A percentile compares a stretch with the other conserved stretches of the same genome.
These are phyloP conservation scores for Papilio machaon DNA, from an alignment of 1,140 invertebrate species.

Conservation along the genomic window DNA sequence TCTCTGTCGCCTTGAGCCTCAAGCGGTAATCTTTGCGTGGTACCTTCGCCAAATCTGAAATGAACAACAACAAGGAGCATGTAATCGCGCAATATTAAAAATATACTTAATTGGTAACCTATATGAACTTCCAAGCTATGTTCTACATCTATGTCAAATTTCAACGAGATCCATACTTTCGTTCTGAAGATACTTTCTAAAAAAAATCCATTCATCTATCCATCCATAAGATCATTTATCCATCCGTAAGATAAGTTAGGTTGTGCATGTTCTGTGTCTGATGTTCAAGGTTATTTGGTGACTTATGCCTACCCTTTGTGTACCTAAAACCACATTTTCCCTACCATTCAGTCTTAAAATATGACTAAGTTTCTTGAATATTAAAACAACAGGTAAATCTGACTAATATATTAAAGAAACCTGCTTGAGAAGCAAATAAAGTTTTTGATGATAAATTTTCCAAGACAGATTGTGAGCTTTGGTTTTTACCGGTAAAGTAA, in stretches of 20 bases:
- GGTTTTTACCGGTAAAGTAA: not conserved
- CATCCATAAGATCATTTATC: no score
- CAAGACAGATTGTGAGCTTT: not conserved
- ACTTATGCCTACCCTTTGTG: not conserved
- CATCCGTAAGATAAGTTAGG: no score
- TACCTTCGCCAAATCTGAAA: constrained; percentile 66
- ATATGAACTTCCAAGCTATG: no score
- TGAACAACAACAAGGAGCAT: not conserved
- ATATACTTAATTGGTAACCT: no score
- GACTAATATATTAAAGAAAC: not conserved
- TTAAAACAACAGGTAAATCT: constrained; percentile 28
- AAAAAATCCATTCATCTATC: no score
- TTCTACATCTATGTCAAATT: no score
- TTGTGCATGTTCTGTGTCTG: not conserved
- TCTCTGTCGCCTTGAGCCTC: constrained; percentile 79
- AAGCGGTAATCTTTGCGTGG: constrained; percentile 60
- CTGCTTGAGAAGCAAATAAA: constrained; percentile 9
- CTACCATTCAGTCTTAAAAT: not conserved
- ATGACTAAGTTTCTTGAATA: constrained; percentile 24
- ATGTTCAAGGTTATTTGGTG: not conserved
- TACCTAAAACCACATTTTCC: not conserved
- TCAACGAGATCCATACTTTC: no score
- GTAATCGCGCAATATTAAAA: no score
- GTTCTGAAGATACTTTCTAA: no score
- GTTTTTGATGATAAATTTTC: not conserved